Evolutionary conservation across 2,888 invertebrate genomes (phyloP), one percentile per base, ranked within the genome.

Genomic region (Metellina segmentata): DNA sequence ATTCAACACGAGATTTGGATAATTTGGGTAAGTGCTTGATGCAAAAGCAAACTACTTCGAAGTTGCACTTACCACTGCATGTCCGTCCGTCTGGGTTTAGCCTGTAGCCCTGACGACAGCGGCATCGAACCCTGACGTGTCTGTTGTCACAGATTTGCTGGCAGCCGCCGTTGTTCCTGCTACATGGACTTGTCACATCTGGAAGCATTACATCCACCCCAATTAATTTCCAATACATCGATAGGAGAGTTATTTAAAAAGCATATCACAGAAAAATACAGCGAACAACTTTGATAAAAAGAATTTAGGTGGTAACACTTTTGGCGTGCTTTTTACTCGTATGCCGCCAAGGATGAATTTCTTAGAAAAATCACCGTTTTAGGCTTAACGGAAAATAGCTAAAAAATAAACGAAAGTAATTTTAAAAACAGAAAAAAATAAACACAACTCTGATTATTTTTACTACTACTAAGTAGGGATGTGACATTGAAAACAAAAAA

Each of bases 61-160:
- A 11, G 16, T 16, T 69, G 16, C n/a, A 81, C 86, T 77, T 81
- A 93, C 93, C 87, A 85, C 90, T 89, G 70, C 93, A 93, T 16
- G 92, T 90, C 71, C 91, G 87, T 53, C 92, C 89, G 89, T 93
- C 93, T 61, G 52, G 93, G 90, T 95, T 94, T 34, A 95, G 94
- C 20, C 93, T 93, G 91, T 94, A 95, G 6, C 95, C 95, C 8
- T 93, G 93, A 81, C 94, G 94, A 93, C 96, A 96, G 16, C 95
- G 94, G 94, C 96, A 96, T 74, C 94, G 94, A 93, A 93, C 95
- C 49, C 94, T 94, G 6, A 95, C 95, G 49, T 94, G 94, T 0
- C 94, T 94, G 92, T 95, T 95, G 88, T 93, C 94, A 93, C 95
- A 95, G 20, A 94, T 92, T 69, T 95, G 95, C 34, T 94, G 94